These are phyloP conservation scores for Atta colombica DNA, from an alignment of 1,140 invertebrate genomes.

Conservation along the genomic window DNA sequence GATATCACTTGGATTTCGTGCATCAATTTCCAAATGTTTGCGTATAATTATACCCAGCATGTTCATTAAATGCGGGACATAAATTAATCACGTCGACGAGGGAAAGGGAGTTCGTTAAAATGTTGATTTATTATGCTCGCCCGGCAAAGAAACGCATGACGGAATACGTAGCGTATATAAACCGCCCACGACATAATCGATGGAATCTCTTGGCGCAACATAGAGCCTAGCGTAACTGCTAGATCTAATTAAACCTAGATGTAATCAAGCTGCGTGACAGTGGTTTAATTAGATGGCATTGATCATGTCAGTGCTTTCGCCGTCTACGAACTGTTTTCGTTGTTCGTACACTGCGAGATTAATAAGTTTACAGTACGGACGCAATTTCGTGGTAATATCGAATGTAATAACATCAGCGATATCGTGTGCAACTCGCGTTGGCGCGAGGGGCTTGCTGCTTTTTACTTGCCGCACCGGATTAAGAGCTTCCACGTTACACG, in stretches of 20 bases:
- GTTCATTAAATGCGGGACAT: slow-evolving; percentile 55
- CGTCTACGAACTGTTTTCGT: slow-evolving; percentile 44
- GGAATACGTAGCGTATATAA: slow-evolving; percentile 30
- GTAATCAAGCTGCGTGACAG: slow-evolving; percentile 61
- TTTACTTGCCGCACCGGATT: slow-evolving; percentile 48
- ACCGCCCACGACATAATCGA: slow-evolving; percentile 52
- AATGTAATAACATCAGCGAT: slow-evolving; percentile 57
- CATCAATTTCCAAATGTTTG: slow-evolving; percentile 48
- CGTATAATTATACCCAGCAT: slow-evolving; percentile 46
- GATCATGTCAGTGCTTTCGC: slow-evolving; percentile 61
- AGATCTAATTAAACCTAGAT: slow-evolving; percentile 63
- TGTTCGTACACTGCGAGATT: slow-evolving; percentile 43
- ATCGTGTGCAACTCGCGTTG: slow-evolving; percentile 46
- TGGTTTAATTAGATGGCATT: slow-evolving; percentile 63
- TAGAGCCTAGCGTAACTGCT: slow-evolving; percentile 28
- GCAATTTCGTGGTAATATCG: slow-evolving; percentile 62
- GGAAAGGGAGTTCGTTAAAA: slow-evolving; percentile 41
- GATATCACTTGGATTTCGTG: not conserved
- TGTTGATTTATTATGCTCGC: slow-evolving; percentile 48
- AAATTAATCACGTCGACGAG: slow-evolving; percentile 40
- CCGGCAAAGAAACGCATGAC: slow-evolving; percentile 51
- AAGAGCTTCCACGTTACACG: slow-evolving; percentile 52
- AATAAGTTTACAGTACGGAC: slow-evolving; percentile 55
- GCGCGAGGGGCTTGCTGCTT: slow-evolving; percentile 23
- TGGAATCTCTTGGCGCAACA: slow-evolving; percentile 55